phyloP scores from a whole-genome alignment of 2,888 invertebrate species.

The Calameuta pallipes region DNA sequence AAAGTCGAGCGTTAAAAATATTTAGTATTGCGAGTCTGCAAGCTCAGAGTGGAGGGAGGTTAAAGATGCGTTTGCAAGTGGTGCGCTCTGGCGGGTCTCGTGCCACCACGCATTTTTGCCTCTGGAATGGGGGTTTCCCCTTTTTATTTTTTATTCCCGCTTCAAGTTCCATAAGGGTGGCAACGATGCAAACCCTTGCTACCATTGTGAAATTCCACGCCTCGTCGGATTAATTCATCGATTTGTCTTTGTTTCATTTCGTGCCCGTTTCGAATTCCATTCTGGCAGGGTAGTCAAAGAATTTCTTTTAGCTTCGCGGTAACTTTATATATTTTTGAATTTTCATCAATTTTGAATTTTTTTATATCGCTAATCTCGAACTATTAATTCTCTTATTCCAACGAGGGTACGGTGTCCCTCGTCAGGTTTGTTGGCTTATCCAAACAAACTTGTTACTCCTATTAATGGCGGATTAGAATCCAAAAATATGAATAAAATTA shows the following conservation, averaged over 20 bases:
- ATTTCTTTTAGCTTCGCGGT: neutral
- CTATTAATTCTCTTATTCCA: neutral
- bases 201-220: neutral
- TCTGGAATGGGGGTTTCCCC: neutral
- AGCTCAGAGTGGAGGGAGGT: neutral
- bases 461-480: no score
- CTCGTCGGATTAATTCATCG: neutral
- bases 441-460: no score
- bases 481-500: no score
- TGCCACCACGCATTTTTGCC: neutral
- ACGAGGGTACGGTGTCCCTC: neutral
- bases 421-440: no score
- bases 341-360: neutral
- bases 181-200: slow-evolving; percentile 9
- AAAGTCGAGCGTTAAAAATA: slow-evolving; percentile 16
- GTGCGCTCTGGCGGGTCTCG: neutral
- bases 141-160: neutral
- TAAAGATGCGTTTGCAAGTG: neutral
- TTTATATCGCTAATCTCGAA: neutral
- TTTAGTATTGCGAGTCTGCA: neutral
- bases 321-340: neutral
- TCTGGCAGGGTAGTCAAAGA: neutral
- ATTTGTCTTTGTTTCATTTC: neutral
- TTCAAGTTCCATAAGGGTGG: slow-evolving; percentile 15
- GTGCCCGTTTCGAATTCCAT: neutral